Base-by-base conservation (phyloP, 2,113 vertebrate genomes). In the Salvelinus namaycush region DNA sequence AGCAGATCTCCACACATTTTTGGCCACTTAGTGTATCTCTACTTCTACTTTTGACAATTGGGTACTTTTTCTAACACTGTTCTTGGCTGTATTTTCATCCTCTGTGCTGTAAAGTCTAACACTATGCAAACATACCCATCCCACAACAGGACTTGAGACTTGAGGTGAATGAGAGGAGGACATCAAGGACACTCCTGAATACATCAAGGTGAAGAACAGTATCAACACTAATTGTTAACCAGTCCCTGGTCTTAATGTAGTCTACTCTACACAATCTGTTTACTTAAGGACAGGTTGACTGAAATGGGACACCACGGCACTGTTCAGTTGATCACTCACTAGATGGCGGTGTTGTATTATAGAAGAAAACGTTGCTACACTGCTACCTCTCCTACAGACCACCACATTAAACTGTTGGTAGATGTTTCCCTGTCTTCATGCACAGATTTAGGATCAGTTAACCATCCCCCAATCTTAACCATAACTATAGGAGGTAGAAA, bases 311-410 rank as follows among this genome's bases (percentile, higher is more conserved):
- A 51, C 1, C 51, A 54, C 3, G 2, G 2, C 7, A 62, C 18
- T 16, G 12, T 70, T 70, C 39, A 22, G 34, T 2, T 20, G 27
- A 6, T 14, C 54, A 57, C 7, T 83, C 93, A 91, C 88, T 87
- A 87, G 90, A 81, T 88, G 93, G 92, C 81, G 79, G 64, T 84
- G 74, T 88, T 88, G 86, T 69, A 77, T 86, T 31, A 76, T 31
- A 74, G 2, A 72, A 57, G 65, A 34, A 24, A 20, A 3, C 51
- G 14, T 2, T 27, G 62, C 26, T 48, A 13, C 24, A 16, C 49
- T 57, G 16, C 18, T 20, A 20, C 54, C 16, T 57, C 54, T 18
- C 54, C 54, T 18, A 57, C 16, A 62, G 7, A 62, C 5, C n/a
- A n/a, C 59, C n/a, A 57, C 54, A 20, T 57, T 5, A 22, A 20